These are phyloP conservation scores for Orchesellides sinensis DNA, from an alignment of 2,888 invertebrate species.

Conservation along the genomic window DNA sequence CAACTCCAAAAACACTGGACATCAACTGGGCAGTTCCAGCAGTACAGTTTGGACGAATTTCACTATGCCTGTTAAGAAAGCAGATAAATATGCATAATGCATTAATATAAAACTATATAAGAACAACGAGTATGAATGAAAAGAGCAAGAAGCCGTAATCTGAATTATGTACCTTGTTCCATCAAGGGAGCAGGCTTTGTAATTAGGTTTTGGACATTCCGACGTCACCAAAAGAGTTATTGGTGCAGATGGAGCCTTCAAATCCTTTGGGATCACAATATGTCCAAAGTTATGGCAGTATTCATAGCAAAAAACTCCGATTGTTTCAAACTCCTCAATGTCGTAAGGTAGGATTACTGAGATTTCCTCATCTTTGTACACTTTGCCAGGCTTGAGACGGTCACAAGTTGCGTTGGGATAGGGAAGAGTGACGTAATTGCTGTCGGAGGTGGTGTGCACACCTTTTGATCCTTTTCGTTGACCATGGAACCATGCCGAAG, in stretches of 20 bases:
- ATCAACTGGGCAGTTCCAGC: no score
- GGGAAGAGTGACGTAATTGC: slow-evolving; percentile 18
- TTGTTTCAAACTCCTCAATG: slow-evolving; percentile 26
- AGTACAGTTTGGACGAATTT: no score
- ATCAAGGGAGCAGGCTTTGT: not conserved
- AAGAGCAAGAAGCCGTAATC: no score
- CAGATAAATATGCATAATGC: not conserved
- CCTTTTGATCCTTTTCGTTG: not conserved
- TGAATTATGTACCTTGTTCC: not conserved
- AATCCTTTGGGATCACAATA: slow-evolving; percentile 17
- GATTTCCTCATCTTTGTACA: slow-evolving; percentile 16
- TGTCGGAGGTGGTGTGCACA: not conserved
- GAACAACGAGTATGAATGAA: no score
- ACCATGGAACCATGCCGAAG: slow-evolving; percentile 53
- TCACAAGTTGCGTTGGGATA: slow-evolving; percentile 25
- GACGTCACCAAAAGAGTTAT: not conserved
- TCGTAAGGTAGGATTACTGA: slow-evolving; percentile 13
- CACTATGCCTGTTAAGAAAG: no score
- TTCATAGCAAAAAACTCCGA: slow-evolving; percentile 42
- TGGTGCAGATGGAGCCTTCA: slow-evolving; percentile 12
- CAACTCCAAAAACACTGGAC: no score
- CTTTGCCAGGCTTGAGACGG: slow-evolving; percentile 7
- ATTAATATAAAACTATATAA: not conserved
- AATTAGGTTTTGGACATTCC: slow-evolving; percentile 21
- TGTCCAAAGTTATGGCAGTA: slow-evolving; percentile 53